These are phyloP conservation scores for Odontomyia ornata DNA, from an alignment of 2,888 invertebrate genomes.

Conservation along the genomic window DNA sequence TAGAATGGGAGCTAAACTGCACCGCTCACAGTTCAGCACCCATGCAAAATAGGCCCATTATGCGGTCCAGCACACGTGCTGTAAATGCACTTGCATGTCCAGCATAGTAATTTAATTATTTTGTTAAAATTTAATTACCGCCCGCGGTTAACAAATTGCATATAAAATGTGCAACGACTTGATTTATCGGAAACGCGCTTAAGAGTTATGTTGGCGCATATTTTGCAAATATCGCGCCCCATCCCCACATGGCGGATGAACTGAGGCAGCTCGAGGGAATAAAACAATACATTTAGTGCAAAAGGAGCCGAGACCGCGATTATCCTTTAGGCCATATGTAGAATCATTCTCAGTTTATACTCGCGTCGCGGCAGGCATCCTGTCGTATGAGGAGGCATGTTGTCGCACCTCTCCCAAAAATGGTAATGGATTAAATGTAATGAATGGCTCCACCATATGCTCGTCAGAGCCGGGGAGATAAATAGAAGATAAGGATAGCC, in stretches of 20 bases:
- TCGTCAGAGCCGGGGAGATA: slow-evolving; percentile 5
- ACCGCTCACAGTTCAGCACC: background rate
- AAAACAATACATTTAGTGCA: background rate
- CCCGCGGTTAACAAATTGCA: slow-evolving; percentile 42
- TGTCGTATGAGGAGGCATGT: background rate
- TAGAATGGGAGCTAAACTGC: background rate
- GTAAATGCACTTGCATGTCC: slow-evolving; percentile 20
- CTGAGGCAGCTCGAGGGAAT: background rate
- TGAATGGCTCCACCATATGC: slow-evolving; percentile 18
- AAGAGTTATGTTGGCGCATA: slow-evolving; percentile 37
- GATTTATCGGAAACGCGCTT: slow-evolving; percentile 26
- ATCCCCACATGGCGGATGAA: background rate
- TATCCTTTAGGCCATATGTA: slow-evolving; percentile 7
- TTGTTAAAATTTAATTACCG: slow-evolving; percentile 44
- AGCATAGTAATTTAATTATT: slow-evolving; percentile 37
- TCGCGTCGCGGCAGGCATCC: too few species aligned
- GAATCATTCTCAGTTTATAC: background rate
- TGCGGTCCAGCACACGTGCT: slow-evolving; percentile 17
- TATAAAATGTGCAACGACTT: slow-evolving; percentile 34
- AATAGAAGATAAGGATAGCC: slow-evolving; percentile 29
- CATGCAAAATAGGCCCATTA: background rate
- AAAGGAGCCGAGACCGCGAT: background rate
- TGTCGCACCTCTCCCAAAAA: too few species aligned
- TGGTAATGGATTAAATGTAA: slow-evolving; percentile 10
- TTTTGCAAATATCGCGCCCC: slow-evolving; percentile 26